Conservation (phyloP, 2,888 invertebrate species). For the Agrochola litura region DNA sequence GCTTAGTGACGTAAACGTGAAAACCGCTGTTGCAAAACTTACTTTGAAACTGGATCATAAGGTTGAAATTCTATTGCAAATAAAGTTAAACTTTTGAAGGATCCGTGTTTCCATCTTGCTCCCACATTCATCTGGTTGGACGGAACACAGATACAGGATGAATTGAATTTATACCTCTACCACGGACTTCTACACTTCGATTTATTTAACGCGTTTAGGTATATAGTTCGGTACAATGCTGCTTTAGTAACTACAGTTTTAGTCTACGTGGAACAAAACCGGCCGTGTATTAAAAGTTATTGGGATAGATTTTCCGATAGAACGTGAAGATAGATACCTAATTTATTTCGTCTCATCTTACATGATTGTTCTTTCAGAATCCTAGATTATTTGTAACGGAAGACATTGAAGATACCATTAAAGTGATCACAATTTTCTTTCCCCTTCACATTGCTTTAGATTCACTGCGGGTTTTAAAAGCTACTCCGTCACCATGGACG, state of each 20-base stretch:
- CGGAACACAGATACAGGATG: constrained; percentile 85
- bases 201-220: constrained; percentile 73
- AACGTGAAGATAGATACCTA: constrained; percentile 32
- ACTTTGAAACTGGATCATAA: constrained; percentile 42
- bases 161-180: constrained; percentile 87
- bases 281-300: constrained; percentile 44
- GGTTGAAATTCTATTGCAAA: constrained; percentile 57
- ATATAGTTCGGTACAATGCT: constrained; percentile 62
- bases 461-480: not conserved
- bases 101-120: constrained; percentile 82
- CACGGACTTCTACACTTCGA: constrained; percentile 70
- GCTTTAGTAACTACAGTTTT: not conserved
- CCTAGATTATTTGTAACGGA: constrained; percentile 60
- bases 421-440: constrained; percentile 19
- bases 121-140: constrained; percentile 86
- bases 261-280: not conserved
- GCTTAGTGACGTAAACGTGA: constrained; percentile 72
- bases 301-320: constrained; percentile 1
- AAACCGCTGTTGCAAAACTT: constrained; percentile 55
- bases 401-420: constrained; percentile 25
- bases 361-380: constrained; percentile 64
- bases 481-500: constrained; percentile 11
- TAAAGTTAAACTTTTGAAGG: constrained; percentile 81
- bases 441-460: not conserved
- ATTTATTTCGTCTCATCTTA: constrained; percentile 64